These are phyloP conservation scores for Drosophila serrata DNA, from an alignment of 1,140 invertebrate genomes.

Conservation along the genomic window DNA sequence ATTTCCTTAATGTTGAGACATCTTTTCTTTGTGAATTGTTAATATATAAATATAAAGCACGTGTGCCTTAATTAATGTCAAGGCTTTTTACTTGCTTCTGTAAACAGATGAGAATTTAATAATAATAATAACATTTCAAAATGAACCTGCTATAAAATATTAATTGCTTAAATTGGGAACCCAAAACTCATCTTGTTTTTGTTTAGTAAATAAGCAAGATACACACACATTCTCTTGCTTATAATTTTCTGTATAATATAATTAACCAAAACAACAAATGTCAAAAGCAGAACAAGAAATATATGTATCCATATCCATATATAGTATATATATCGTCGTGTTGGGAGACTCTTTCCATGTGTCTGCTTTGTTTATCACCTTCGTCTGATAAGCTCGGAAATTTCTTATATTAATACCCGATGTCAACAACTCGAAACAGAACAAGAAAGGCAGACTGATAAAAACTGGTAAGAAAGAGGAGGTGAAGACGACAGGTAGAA, in stretches of 20 bases:
- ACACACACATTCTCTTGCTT: not conserved
- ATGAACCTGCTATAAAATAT: not conserved
- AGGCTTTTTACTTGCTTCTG: too few species aligned
- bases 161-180: not conserved
- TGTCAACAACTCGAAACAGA: constrained; percentile 55
- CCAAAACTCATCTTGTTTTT: not conserved
- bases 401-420: constrained; percentile 60
- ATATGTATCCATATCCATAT: not conserved
- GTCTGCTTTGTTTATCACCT: constrained; percentile 42
- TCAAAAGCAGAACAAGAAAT: constrained; percentile 11
- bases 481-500: constrained; percentile 5
- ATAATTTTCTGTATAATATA: constrained; percentile 1
- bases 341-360: constrained; percentile 10
- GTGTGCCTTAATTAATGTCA: not conserved
- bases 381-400: constrained; percentile 65
- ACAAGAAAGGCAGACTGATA: constrained; percentile 11
- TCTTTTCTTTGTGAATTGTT: not conserved
- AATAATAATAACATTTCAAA: not conserved
- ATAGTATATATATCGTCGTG: constrained; percentile 1
- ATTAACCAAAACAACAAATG: constrained; percentile 11
- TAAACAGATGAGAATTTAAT: not conserved
- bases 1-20: not conserved
- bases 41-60: not conserved
- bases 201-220: constrained; percentile 5
- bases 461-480: not conserved